These are phyloP conservation scores for Diplazon laetatorius DNA, from an alignment of 2,888 invertebrate genomes.

Conservation along the genomic window DNA sequence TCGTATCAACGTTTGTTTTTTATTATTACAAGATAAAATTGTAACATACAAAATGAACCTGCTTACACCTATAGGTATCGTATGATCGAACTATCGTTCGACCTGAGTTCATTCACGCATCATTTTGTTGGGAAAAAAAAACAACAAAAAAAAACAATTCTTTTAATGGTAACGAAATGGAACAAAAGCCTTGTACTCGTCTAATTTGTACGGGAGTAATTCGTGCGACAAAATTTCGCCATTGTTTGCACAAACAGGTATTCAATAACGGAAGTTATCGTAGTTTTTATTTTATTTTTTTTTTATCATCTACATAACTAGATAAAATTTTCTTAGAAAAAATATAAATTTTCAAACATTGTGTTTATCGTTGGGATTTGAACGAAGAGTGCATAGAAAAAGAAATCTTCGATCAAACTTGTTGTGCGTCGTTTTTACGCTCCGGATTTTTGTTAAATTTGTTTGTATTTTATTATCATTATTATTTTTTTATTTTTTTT, in stretches of 20 bases:
- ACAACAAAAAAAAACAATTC: no score
- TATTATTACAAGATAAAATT: slow-evolving; percentile 63
- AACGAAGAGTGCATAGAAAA: neutral
- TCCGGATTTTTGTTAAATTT: slow-evolving; percentile 4
- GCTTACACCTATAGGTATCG: slow-evolving; percentile 1
- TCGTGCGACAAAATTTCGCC: slow-evolving; percentile 50
- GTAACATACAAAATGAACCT: slow-evolving; percentile 53
- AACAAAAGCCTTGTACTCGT: slow-evolving; percentile 31
- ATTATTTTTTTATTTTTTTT: no score
- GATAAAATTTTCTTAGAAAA: slow-evolving; percentile 72
- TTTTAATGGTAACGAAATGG: neutral
- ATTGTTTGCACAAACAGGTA: slow-evolving; percentile 46
- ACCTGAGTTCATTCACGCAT: slow-evolving; percentile 27
- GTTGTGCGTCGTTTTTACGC: slow-evolving; percentile 24
- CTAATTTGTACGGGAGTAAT: slow-evolving; percentile 31
- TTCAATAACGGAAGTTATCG: slow-evolving; percentile 59
- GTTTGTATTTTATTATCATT: no score
- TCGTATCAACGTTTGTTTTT: slow-evolving; percentile 48
- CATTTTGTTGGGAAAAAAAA: slow-evolving; percentile 26
- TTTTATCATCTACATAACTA: slow-evolving; percentile 54
- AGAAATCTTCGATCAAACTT: slow-evolving; percentile 33
- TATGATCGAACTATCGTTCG: slow-evolving; percentile 23
- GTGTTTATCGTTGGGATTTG: slow-evolving; percentile 6
- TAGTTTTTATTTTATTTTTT: slow-evolving; percentile 48
- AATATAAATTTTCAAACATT: slow-evolving; percentile 64